These are phyloP conservation scores for Carposina sasakii DNA, from an alignment of 1,140 invertebrate genomes.

Conservation along the genomic window DNA sequence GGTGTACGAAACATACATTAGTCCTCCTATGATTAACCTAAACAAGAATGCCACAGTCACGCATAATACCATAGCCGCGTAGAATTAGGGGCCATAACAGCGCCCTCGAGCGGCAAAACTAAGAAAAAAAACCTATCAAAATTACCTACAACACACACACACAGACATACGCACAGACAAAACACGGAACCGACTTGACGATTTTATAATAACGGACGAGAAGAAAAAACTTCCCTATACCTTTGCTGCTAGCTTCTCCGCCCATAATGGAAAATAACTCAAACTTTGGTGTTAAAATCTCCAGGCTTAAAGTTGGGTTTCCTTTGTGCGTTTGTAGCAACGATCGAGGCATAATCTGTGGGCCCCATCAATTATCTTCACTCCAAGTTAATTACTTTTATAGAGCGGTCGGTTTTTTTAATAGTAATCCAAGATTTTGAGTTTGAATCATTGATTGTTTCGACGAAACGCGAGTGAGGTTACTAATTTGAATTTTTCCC, in stretches of 20 bases:
- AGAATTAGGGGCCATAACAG: too few relatives aligned
- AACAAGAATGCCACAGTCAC: too few relatives aligned
- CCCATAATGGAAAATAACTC: too few relatives aligned
- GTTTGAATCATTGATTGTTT: constrained; percentile 18
- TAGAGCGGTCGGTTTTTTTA: constrained; percentile 48
- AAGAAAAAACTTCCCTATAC: constrained; percentile 49
- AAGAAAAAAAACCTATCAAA: neutral
- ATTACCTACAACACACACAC: neutral
- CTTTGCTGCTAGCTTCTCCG: constrained; percentile 38
- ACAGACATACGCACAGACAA: constrained; percentile 41
- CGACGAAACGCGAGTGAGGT: constrained; percentile 4
- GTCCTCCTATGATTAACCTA: too few relatives aligned
- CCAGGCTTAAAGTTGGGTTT: constrained; percentile 24
- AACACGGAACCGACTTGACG: constrained; percentile 53
- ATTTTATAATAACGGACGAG: constrained; percentile 64
- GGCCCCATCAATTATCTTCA: constrained; percentile 69
- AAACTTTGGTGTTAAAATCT: too few relatives aligned
- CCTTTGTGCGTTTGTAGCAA: constrained; percentile 3
- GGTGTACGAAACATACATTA: too few relatives aligned
- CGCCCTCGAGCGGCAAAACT: too few relatives aligned
- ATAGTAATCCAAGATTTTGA: constrained; percentile 39
- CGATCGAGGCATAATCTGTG: constrained; percentile 57
- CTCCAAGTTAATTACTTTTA: constrained; percentile 69
- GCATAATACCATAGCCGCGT: too few relatives aligned
- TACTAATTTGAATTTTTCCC: neutral